Conservation (phyloP, 1,140 invertebrate species). For the Zaprionus davidi region DNA sequence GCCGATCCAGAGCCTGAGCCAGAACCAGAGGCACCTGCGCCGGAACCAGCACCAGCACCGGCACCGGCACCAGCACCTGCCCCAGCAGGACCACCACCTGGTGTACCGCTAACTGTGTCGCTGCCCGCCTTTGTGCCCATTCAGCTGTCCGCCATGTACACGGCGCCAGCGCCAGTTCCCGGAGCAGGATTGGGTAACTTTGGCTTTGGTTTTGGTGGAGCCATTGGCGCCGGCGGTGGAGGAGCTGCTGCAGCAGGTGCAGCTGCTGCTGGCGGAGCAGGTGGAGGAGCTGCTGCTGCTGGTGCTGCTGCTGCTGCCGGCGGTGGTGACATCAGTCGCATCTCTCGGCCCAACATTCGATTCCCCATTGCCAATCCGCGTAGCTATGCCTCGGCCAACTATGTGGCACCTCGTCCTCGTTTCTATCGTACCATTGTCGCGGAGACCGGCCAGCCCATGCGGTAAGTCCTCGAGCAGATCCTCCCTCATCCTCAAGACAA, state of each 20-base stretch:
- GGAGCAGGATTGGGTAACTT: constrained; percentile 51
- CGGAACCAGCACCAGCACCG: constrained; percentile 51
- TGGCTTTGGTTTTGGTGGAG: constrained; percentile 35
- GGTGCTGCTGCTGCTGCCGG: constrained; percentile 28
- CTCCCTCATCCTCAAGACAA: neutral
- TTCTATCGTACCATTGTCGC: constrained; percentile 56
- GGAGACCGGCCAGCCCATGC: constrained; percentile 48
- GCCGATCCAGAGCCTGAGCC: constrained; percentile 47
- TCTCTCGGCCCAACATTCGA: constrained; percentile 49
- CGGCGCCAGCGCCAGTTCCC: constrained; percentile 57
- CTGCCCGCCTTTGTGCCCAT: constrained; percentile 81
- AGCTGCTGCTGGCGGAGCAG: constrained; percentile 19
- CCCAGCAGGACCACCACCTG: constrained; percentile 63
- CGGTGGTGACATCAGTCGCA: constrained; percentile 20
- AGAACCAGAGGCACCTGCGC: constrained; percentile 57
- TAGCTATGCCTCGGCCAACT: constrained; percentile 71
- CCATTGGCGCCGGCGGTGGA: neutral
- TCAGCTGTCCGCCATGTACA: constrained; percentile 79
- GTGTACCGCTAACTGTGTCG: constrained; percentile 75
- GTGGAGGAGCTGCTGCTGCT: neutral
- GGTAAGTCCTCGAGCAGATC: constrained; percentile 25
- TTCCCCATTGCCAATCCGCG: constrained; percentile 69
- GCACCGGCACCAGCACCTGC: constrained; percentile 46
- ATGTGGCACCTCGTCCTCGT: constrained; percentile 71
- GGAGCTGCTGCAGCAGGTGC: constrained; percentile 33